Base-by-base conservation (phyloP, 2,888 invertebrate genomes). In the Cremastinae sp. region DNA sequence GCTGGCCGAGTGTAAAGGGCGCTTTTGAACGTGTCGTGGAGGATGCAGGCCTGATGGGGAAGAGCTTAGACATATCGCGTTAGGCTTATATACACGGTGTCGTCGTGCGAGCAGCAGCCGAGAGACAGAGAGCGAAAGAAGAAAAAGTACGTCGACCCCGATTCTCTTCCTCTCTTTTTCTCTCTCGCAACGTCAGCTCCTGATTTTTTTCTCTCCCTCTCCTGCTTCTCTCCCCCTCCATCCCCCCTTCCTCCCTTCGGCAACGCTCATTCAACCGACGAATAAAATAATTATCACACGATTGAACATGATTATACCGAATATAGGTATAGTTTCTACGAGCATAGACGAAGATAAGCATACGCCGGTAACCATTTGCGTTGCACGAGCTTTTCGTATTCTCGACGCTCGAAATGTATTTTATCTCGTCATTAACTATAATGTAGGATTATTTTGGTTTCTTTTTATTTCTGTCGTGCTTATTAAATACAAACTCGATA, bases 111-210 rank as follows among this genome's bases (percentile, higher is more conserved):
- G 43, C 10, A 59, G 43, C 12, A 12, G 12, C 41, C 41, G 41
- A 61, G 20, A 28, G 51, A 53, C 5, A 51, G n/a, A 51, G 38
- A 38, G 38, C 2, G 43, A 14, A 53, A 34, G 41, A 51, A 51
- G 70, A 75, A 72, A 75, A 72, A 68, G 75, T 75, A 41, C 75
- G 56, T 68, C 71, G 75, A 75, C 75, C 75, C 56, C 71, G 54
- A 7, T 18, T 9, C 41, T 47, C 47, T 62, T 18, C 7, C 53
- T 43, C 36, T 47, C 22, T 3, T 22, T n/a, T 43, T 16, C n/a
- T n/a, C n/a, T n/a, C 18, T 10, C 36, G 36, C 16, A 62, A 49
- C 68, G 20, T 62, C 43, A n/a, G n/a, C n/a, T n/a, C n/a, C n/a
- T n/a, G n/a, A n/a, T 22, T 8, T 36, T 36, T 43, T 18, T 9